Evolutionary conservation across 2,113 vertebrate species (phyloP).

Genomic region (Perognathus longimembris): DNA sequence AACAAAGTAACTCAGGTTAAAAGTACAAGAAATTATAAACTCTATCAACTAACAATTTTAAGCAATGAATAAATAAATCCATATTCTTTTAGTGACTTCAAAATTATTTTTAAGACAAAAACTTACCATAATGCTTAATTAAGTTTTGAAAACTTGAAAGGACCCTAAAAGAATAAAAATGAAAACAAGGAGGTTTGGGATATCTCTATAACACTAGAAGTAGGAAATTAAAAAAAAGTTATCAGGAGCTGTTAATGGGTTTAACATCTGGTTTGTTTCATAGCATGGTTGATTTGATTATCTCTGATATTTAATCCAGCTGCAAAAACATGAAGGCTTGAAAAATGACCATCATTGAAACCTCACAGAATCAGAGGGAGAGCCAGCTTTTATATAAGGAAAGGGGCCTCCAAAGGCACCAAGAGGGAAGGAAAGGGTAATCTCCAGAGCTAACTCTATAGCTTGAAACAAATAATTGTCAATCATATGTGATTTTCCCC

Average conservation of each 20-base stretch:
- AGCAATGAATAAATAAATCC: background rate
- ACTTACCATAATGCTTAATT: background rate
- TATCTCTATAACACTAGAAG: background rate
- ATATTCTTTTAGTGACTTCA: slow-evolving; percentile 11
- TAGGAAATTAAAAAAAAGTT: background rate
- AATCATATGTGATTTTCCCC: background rate
- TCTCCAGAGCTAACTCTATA: background rate
- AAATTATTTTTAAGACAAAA: slow-evolving; percentile 12
- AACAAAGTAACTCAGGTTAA: background rate
- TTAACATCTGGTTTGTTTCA: slow-evolving; percentile 64
- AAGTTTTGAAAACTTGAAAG: slow-evolving; percentile 35
- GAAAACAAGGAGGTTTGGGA: background rate
- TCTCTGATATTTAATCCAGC: slow-evolving; percentile 65
- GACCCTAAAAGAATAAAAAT: background rate
- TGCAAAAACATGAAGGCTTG: background rate
- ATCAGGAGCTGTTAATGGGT: background rate
- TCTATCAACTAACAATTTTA: background rate
- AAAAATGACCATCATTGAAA: slow-evolving; percentile 48
- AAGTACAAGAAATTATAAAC: background rate
- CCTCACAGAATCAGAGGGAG: background rate
- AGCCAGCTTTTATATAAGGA: background rate
- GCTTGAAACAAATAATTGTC: background rate
- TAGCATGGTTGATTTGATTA: slow-evolving; percentile 50
- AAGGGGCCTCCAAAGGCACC: background rate
- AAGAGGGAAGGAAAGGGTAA: background rate